Base-by-base conservation (phyloP, 2,888 invertebrate genomes). In the Macropis europaea region DNA sequence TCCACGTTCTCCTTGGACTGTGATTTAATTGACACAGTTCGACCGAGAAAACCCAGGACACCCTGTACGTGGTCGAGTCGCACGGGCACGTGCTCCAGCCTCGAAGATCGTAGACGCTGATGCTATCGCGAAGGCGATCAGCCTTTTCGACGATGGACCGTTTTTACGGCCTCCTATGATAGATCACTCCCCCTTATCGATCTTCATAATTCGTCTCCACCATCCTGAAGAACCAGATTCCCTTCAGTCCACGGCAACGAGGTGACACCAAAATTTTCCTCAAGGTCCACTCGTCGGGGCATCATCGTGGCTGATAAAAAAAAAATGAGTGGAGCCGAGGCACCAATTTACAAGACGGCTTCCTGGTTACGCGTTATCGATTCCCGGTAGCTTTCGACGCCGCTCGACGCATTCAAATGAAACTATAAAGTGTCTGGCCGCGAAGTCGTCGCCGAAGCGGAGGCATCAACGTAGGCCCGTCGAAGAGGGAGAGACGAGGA, bases 321-420 rank as follows among this genome's bases (percentile, higher is more conserved):
- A 70, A 52, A 59, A 67, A 67, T 40, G 28, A n/a, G n/a, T n/a
- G n/a, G n/a, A n/a, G n/a, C 32, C 26, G 36, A 38, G 22, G 22
- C 38, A 32, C 17, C 36, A 26, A 64, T 36, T 52, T 53, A 57
- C 67, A 32, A 34, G 53, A 3, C 36, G 28, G 48, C 73, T 73
- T 73, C 73, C 73, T 71, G 71, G 71, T 73, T 71, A 66, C 72
- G 72, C 75, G 67, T 77, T 77, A 72, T 79, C 79, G 62, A 69
- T 62, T 67, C 73, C 57, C 36, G 43, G 57, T 54, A 53, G 63
- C 77, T 75, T 68, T 54, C 63, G 63, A 71, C 63, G 63, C 52
- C 36, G 52, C 57, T 56, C 34, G 59, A 45, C 57, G 73, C 75
- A 56, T 48, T 66, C 59, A 43, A 71, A 76, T 64, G 73, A 79